Evolutionary conservation across 2,888 invertebrate species (phyloP), one percentile per base, ranked within the genome.

Genomic region (Petrophora chlorosata): DNA sequence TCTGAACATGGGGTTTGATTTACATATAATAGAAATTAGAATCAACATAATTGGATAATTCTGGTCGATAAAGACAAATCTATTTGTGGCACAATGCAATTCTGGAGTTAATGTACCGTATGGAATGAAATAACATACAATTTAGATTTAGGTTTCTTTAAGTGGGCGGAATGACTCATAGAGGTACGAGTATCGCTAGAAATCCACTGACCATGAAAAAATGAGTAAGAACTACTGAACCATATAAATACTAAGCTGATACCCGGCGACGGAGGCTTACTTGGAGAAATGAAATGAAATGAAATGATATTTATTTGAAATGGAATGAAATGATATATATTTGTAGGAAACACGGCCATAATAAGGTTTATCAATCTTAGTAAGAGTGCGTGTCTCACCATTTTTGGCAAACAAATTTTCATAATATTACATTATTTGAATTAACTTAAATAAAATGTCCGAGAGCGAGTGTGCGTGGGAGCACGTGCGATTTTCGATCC

Each of bases 21-120:
- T 67, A 65, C 72, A 73, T 72, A 73, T 70, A 73, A 73, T 72
- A 63, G 71, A 63, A 68, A 67, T 73, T 64, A 67, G 32, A 72
- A 71, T 73, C 55, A 50, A 55, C 53, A 59, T 61, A 61, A 63
- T 56, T 63, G 63, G 70, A 70, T 72, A 58, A 62, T 66, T 65
- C 58, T 39, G 52, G 56, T 53, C 60, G 71, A 70, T 73, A 70
- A 56, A 53, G 53, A 58, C 57, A 59, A 64, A 66, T 61, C 48
- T 56, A 40, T 55, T 56, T 29, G 54, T 52, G 33, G 52, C 51
- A 19, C 36, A 44, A 28, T 46, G 47, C 38, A 39, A 49, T 41
- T 29, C 30, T 40, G 19, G 28, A 52, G 43, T 49, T 49, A 59
- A 56, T 53, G 54, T 53, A 29, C 50, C 42, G 36, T 47, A 28